phyloP scores from a whole-genome alignment of 2,113 vertebrate species.

The Sceloporus undulatus region DNA sequence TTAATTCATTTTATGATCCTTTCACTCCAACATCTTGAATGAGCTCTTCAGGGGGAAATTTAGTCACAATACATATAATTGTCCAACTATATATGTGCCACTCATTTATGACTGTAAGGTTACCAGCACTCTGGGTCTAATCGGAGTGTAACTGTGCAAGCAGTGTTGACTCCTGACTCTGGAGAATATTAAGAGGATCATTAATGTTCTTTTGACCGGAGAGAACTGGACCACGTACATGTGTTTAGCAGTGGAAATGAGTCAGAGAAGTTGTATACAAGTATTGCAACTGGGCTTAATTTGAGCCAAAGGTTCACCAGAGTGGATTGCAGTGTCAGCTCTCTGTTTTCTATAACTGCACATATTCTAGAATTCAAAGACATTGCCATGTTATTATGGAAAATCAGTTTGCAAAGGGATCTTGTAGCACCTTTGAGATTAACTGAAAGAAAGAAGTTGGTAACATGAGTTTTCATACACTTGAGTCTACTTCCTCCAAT shows the following conservation, averaged over 20 bases:
- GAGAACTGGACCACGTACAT: background rate
- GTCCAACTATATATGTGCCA: constrained; percentile 79
- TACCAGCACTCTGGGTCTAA: constrained; percentile 53
- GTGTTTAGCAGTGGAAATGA: background rate
- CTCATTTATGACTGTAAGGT: constrained; percentile 63
- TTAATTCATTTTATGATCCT: constrained; percentile 91
- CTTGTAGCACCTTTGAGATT: too few species aligned
- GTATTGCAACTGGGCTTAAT: background rate
- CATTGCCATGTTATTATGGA: too few species aligned
- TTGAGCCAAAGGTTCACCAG: constrained; percentile 1
- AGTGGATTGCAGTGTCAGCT: background rate
- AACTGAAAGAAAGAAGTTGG: too few species aligned
- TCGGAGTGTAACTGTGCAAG: constrained; percentile 56
- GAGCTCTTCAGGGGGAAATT: constrained; percentile 87
- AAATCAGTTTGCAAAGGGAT: too few species aligned
- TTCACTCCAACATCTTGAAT: constrained; percentile 86
- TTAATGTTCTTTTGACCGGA: constrained; percentile 18
- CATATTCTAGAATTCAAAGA: background rate
- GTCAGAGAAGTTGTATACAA: background rate
- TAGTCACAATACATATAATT: constrained; percentile 86
- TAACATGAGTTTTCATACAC: too few species aligned
- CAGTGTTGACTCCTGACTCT: constrained; percentile 50
- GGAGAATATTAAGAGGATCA: constrained; percentile 2
- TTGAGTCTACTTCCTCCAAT: too few species aligned
- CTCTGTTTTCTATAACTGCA: background rate